Evolutionary conservation across 2,797 vertebrate species (phyloP), one percentile per base, ranked within the genome.

Genomic region (Sphaeramia orbicularis): DNA sequence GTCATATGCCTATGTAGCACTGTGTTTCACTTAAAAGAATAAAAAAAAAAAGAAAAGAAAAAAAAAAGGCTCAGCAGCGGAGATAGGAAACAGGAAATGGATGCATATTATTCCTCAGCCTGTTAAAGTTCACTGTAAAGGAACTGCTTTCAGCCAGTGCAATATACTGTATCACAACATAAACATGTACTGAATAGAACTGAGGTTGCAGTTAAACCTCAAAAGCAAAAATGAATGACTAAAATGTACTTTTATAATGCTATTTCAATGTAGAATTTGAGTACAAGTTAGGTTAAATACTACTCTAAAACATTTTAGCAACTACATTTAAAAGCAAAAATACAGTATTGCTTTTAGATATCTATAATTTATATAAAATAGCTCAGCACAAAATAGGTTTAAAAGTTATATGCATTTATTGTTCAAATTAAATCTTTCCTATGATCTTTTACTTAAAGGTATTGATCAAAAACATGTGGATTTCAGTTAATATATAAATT

Each of bases 161-260:
- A 72, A 56, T 59, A 11, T 62, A 50, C 42, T 76, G 58, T 53
- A 55, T 71, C 71, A 76, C 56, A 32, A 10, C 21, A 42, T 18
- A 47, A 32, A 40, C 44, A 55, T 15, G 57, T 7, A 44, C 41
- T 30, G 38, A 50, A 47, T 21, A 27, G 1, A n/a, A 54, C 14
- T 54, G 1, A 68, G 7, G 0, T 48, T 19, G 12, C 10, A 37
- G 35, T 16, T 2, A 47, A 38, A 35, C 51, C 2, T 4, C 10
- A 15, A 36, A 16, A 15, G n/a, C 13, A 36, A 15, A 8, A 3
- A 32, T 18, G 41, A 4, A 7, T 45, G 1, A 1, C 14, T 10
- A 24, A 35, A 10, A 7, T 15, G 13, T 9, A 45, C n/a, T 37
- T 37, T 16, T 15, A 24, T 11, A n/a, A 41, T n/a, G 14, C 0